Base-by-base conservation (phyloP, 2,113 vertebrate species). In the Craseonycteris thonglongyai region DNA sequence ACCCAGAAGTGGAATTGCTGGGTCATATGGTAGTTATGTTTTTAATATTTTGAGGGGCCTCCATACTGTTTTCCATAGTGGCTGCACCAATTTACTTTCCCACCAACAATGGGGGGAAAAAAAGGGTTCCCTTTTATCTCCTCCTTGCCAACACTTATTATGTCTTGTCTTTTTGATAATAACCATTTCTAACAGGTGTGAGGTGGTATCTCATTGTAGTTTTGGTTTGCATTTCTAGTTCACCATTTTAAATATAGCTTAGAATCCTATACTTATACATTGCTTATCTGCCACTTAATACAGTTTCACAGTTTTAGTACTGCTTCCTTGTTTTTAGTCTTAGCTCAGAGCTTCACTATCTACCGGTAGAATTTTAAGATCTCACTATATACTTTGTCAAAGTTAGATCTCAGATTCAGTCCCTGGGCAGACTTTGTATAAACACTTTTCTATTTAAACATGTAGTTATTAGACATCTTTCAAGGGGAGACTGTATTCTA, bases 291-390 rank as follows among this genome's bases (percentile, higher is more conserved):
- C 49, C 24, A 26, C 12, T 83, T 83, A 61, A n/a, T n/a, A n/a
- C n/a, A n/a, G n/a, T n/a, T n/a, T n/a, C 35, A 80, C 47, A 18
- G 45, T 75, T 92, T 94, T 89, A 69, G 58, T 5, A 42, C 90
- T 85, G 61, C 71, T 90, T 95, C 56, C 68, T 78, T 51, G n/a
- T 86, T 85, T 91, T 90, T 85, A 66, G 35, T 68, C 3, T 94
- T 69, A 54, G 38, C 45, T 91, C 49, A 87, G 42, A 35, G 33
- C 24, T 61, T 45, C 47, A 35, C 14, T 59, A 28, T 59, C 45
- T 81, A n/a, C n/a, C n/a, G n/a, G n/a, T n/a, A 59, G 65, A 76
- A 91, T 89, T 85, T 86, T 71, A 82, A 56, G 63, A 75, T 86
- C 90, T 80, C 38, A n/a, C n/a, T 89, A 51, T 84, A 45, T 79